These are phyloP conservation scores for Drosophila picticornis DNA, from an alignment of 2,888 invertebrate species.

Conservation along the genomic window DNA sequence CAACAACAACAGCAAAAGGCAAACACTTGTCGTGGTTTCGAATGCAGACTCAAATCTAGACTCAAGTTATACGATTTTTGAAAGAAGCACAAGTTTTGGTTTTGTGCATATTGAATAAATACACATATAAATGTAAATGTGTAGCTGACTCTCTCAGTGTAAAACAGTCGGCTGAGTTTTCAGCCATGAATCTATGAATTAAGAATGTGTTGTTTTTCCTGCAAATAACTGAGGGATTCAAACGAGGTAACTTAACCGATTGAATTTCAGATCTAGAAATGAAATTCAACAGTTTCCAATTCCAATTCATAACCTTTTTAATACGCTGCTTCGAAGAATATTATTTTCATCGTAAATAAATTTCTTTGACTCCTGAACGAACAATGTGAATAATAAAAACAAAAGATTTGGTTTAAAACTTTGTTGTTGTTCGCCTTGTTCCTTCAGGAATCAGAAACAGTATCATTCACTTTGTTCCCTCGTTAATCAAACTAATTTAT, in stretches of 20 bases:
- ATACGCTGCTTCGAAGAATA: not conserved
- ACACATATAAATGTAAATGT: not conserved
- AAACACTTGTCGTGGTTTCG: conserved; percentile 4
- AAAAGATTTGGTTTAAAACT: not conserved
- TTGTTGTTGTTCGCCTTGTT: not conserved
- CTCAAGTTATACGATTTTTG: not conserved
- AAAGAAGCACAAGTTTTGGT: not conserved
- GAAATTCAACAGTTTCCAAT: no score
- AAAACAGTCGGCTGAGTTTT: not conserved
- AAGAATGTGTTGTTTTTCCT: not conserved
- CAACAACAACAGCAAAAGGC: not conserved
- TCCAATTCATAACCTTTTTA: no score
- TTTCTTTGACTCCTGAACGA: not conserved
- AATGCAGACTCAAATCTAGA: not conserved
- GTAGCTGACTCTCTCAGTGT: not conserved
- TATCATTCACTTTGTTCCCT: not conserved
- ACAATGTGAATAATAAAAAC: not conserved
- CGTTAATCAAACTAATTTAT: not conserved
- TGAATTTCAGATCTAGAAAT: not conserved
- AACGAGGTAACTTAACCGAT: not conserved
- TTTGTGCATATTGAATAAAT: not conserved
- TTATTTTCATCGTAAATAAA: not conserved
- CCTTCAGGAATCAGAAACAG: not conserved
- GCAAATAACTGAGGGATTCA: not conserved
- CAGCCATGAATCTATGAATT: not conserved